Percentiles rank a stretch among this genome's conserved stretches.
Conservation (phyloP, 92 coral and sea anemone genomes). For the Metridium senile region DNA sequence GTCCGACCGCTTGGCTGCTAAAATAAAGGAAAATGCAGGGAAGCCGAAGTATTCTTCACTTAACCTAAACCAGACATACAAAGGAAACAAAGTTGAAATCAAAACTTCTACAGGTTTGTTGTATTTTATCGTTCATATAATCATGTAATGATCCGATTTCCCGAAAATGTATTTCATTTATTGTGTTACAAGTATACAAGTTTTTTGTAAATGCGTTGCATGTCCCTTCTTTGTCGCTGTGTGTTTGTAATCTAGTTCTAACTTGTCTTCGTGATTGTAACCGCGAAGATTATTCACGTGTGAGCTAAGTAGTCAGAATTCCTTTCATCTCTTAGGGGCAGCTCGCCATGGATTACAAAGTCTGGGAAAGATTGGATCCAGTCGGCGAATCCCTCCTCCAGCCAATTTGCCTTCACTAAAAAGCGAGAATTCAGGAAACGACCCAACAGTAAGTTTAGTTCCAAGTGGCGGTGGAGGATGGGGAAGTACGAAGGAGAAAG, state of each 20-base stretch:
- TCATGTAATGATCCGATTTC: neutral
- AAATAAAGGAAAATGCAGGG: conserved; percentile 99
- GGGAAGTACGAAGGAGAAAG: conserved; percentile 98
- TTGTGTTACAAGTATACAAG: too few species aligned
- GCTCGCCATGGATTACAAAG: conserved; percentile 99
- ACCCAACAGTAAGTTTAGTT: conserved; percentile 98
- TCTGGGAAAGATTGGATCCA: conserved; percentile 99
- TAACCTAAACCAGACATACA: conserved; percentile 99
- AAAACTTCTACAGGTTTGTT: conserved; percentile 97
- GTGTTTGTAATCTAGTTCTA: neutral
- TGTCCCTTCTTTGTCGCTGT: too few species aligned
- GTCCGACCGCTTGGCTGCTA: conserved; percentile 99
- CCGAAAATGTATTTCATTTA: neutral
- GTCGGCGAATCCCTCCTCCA: conserved; percentile 99
- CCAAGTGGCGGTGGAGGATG: conserved; percentile 99
- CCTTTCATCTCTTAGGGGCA: conserved; percentile 62
- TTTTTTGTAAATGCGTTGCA: conserved; percentile 26
- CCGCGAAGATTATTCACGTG: neutral
- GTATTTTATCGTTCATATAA: neutral
- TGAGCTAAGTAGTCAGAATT: neutral
- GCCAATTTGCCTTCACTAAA: conserved; percentile 98
- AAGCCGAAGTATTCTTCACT: conserved; percentile 99
- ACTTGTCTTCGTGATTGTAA: neutral
- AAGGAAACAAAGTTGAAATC: conserved; percentile 99
- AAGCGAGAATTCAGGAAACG: conserved; percentile 99